A percentile compares a stretch with the other conserved stretches of the same genome.
Conservation (phyloP, 1,140 invertebrate species). For the Leptestheria dahalacensis region DNA sequence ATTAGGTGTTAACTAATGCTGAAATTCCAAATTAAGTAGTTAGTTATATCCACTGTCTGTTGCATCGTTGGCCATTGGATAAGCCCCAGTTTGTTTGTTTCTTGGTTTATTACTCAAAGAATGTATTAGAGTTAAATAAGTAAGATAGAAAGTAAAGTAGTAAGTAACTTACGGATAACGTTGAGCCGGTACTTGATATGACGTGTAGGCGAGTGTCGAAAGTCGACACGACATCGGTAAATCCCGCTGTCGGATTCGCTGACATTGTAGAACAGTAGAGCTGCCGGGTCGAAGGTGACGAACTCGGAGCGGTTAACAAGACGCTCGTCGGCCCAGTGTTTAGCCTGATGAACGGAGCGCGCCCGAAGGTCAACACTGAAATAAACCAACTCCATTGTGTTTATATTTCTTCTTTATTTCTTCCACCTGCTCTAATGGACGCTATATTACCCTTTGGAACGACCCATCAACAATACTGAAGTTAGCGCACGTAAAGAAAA, state of each 20-base stretch:
- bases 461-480: too few species aligned
- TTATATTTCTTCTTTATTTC: too few species aligned
- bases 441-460: too few species aligned
- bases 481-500: too few species aligned
- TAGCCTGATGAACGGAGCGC: constrained; percentile 36
- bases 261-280: constrained; percentile 62
- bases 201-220: constrained; percentile 11
- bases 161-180: constrained; percentile 13
- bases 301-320: constrained; percentile 57
- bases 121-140: neutral
- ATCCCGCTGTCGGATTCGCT: constrained; percentile 64
- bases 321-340: constrained; percentile 55
- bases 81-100: neutral
- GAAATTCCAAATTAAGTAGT: too few species aligned
- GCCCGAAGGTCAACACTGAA: constrained; percentile 59
- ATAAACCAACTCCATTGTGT: too few species aligned
- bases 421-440: too few species aligned
- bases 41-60: too few species aligned
- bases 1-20: too few species aligned
- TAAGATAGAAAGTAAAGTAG: neutral
- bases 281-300: constrained; percentile 45
- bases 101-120: neutral
- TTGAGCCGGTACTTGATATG: constrained; percentile 14
- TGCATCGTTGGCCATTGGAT: too few species aligned
- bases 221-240: constrained; percentile 14